Evolutionary conservation across 2,888 invertebrate genomes (phyloP).

Genomic region (Pterobdella sp.): DNA sequence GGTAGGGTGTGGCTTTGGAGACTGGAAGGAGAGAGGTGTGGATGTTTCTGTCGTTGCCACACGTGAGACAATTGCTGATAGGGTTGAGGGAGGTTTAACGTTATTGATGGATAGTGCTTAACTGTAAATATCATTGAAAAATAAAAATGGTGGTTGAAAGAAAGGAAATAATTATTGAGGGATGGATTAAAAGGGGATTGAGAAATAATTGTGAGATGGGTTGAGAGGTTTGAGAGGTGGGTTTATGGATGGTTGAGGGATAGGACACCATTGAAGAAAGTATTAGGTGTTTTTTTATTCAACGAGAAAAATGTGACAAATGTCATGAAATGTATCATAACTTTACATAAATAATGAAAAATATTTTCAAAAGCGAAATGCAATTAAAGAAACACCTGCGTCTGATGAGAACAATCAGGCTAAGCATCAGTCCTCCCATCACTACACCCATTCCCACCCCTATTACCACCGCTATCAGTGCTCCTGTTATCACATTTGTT

Average conservation of each 20-base stretch:
- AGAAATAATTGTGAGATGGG: neutral
- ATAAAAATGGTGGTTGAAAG: neutral
- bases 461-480: slow-evolving; percentile 3
- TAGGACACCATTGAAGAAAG: neutral
- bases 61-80: neutral
- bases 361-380: neutral
- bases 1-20: too few species aligned
- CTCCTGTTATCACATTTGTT: neutral
- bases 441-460: neutral
- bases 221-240: neutral
- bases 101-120: neutral
- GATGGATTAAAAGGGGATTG: neutral
- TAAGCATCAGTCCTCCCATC: neutral
- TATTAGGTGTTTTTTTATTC: neutral
- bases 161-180: neutral
- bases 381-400: neutral
- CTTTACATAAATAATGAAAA: too few species aligned
- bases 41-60: neutral
- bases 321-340: too few species aligned
- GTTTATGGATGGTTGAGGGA: neutral
- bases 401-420: slow-evolving; percentile 1
- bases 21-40: too few species aligned
- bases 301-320: too few species aligned
- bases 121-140: neutral
- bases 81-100: neutral